Evolutionary conservation across 2,888 invertebrate genomes (phyloP).

Genomic region (Chalcis sispes): DNA sequence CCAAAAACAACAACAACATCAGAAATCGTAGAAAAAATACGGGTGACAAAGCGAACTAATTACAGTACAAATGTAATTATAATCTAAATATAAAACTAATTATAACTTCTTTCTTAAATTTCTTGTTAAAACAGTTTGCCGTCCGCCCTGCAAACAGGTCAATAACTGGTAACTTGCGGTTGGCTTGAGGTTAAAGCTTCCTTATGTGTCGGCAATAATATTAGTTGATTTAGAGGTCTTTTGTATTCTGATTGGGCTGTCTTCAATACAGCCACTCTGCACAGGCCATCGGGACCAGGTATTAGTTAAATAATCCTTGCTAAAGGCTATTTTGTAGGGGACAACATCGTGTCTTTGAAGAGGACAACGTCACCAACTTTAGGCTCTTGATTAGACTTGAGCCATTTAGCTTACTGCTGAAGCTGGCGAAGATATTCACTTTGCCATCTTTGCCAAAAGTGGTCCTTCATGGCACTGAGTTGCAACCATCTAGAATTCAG

Average conservation of each 20-base stretch:
- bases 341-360: background rate
- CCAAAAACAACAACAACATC: no score
- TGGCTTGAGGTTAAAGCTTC: no score
- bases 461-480: background rate
- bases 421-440: background rate
- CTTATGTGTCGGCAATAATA: background rate
- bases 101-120: no score
- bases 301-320: background rate
- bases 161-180: no score
- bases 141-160: no score
- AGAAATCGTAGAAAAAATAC: no score
- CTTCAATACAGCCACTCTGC: background rate
- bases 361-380: background rate
- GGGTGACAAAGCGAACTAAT: no score
- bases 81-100: no score
- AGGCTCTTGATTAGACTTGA: background rate
- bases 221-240: background rate
- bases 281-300: background rate
- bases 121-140: no score
- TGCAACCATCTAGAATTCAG: background rate
- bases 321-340: background rate
- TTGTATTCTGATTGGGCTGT: background rate
- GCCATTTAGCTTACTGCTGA: background rate
- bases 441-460: slow-evolving; percentile 8
- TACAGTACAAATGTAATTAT: no score